Evolutionary conservation across 2,888 invertebrate species (phyloP).

Genomic region (Tortricodes alternella): DNA sequence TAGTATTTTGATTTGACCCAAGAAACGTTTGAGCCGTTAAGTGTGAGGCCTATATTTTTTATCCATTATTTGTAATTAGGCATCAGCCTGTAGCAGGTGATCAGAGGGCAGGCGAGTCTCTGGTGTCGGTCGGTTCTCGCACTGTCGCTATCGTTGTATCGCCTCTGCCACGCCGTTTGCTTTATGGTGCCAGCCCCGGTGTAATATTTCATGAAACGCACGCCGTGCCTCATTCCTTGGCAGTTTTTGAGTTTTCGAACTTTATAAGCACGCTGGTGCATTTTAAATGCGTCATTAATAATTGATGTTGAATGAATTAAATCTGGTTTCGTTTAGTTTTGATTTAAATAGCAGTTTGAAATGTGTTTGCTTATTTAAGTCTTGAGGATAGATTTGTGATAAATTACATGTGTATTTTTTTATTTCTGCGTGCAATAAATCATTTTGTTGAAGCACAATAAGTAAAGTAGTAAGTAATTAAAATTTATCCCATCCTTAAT

Average conservation of each 20-base stretch:
- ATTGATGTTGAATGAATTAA: conserved; percentile 4
- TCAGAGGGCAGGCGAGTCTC: conserved; percentile 65
- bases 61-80: not conserved
- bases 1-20: no score
- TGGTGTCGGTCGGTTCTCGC: conserved; percentile 75
- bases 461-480: conserved; percentile 23
- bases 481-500: conserved; percentile 29
- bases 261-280: conserved; percentile 23
- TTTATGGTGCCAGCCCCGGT: conserved; percentile 80
- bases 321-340: conserved; percentile 16
- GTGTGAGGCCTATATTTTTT: no score
- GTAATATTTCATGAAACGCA: conserved; percentile 82
- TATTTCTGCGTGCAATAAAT: not conserved
- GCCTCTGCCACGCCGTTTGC: conserved; percentile 79
- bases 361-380: not conserved
- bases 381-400: no score
- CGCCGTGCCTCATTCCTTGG: conserved; percentile 79
- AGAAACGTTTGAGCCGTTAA: not conserved
- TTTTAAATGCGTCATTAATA: conserved; percentile 25
- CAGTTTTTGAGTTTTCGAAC: conserved; percentile 78
- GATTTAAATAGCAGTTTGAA: not conserved
- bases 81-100: conserved; percentile 52
- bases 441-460: not conserved
- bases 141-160: conserved; percentile 82
- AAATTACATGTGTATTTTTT: not conserved